Conservation (phyloP, 1,140 invertebrate genomes). For the Stegodyphus dumicola region DNA sequence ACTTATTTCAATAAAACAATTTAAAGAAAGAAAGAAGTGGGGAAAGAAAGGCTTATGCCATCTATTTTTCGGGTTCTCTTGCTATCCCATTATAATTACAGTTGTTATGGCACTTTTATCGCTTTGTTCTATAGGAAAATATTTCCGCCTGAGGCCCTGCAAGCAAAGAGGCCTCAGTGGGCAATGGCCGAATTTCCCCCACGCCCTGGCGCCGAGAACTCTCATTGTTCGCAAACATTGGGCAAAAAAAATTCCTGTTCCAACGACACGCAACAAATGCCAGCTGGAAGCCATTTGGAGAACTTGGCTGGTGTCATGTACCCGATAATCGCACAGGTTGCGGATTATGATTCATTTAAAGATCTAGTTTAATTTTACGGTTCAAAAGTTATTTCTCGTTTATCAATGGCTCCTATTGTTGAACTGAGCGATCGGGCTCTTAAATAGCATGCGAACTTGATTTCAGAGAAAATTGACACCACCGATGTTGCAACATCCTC, state of each 20-base stretch:
- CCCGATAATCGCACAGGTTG: conserved; percentile 41
- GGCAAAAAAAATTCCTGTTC: conserved; percentile 8
- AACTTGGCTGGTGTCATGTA: conserved; percentile 49
- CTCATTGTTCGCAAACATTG: conserved; percentile 28
- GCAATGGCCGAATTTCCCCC: conserved; percentile 57
- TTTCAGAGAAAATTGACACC: too few species aligned
- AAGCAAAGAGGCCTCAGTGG: conserved; percentile 34
- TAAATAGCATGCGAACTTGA: too few species aligned
- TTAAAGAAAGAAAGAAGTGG: not conserved
- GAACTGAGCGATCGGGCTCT: not conserved
- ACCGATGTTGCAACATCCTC: too few species aligned
- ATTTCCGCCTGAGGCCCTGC: conserved; percentile 30
- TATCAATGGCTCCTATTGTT: conserved; percentile 14
- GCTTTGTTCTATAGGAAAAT: conserved; percentile 53
- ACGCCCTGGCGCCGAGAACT: conserved; percentile 52
- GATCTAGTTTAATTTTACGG: not conserved
- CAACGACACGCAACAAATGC: conserved; percentile 37
- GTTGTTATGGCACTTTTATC: conserved; percentile 58
- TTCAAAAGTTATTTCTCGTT: conserved; percentile 20
- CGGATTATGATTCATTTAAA: conserved; percentile 33
- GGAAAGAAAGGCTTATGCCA: conserved; percentile 7
- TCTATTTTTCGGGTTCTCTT: conserved; percentile 20
- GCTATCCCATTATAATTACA: conserved; percentile 53
- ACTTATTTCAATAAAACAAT: not conserved
- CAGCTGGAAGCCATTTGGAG: conserved; percentile 43